Base-by-base conservation (phyloP, 2,888 invertebrate species). In the Drosophila hamatofila region DNA sequence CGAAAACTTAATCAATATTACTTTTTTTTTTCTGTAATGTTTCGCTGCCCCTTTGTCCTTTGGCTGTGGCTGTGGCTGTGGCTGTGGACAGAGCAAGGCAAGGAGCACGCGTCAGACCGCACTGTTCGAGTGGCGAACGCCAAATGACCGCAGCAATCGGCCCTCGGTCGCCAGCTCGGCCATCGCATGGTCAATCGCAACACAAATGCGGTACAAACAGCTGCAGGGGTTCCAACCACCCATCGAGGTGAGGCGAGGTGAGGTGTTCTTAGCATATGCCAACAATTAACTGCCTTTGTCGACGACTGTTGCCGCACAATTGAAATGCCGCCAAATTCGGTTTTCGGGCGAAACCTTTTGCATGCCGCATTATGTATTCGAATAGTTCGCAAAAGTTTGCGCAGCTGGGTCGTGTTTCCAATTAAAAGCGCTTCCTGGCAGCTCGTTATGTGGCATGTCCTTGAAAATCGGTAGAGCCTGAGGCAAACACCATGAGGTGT, bases 121-220 rank as follows among this genome's bases (percentile, higher is more conserved):
- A 79, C 89, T 77, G 79, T 77, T 84, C 84, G 81, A 85, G 62
- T 81, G 81, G 88, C 86, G 89, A 91, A 85, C 74, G 88, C 87
- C 81, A 89, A 92, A 91, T 92, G 92, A 91, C 92, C 91, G 88
- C 78, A 87, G 73, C 44, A 60, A 52, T 76, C 74, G 65, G 71
- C 51, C 46, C 69, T 80, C 70, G 82, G 68, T 73, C 54, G 39
- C 35, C 39, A 27, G 73, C 42, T 81, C 75, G 84, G 68, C 78
- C 63, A 60, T 66, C 54, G 64, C 69, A 37, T 56, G 79, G 85
- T 64, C 76, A 68, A 56, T 76, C 67, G 55, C 18, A 18, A 11
- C 51, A 3, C n/a, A n/a, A 48, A 48, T n/a, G 27, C 48, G 27
- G 27, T n/a, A 4, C 35, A 18, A 48, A 62, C 70, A 72, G 75